These are phyloP conservation scores for Axinella damicornis DNA, from an alignment of 37 sponge, comb jelly and placozoan species.

Conservation along the genomic window DNA sequence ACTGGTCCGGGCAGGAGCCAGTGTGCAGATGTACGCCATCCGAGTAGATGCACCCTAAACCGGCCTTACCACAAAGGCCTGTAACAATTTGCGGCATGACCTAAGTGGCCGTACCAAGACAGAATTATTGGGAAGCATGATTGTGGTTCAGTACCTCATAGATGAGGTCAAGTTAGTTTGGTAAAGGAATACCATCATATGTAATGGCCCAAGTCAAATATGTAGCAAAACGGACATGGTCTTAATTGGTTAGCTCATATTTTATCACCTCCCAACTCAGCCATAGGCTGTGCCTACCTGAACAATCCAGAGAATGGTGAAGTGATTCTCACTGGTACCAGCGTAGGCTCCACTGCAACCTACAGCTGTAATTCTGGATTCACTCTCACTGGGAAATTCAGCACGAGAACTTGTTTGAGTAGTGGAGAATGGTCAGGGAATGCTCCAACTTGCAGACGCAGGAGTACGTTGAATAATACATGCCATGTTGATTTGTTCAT, in stretches of 20 bases:
- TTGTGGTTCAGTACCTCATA: too few species aligned
- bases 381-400: conserved; percentile 31
- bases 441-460: conserved; percentile 63
- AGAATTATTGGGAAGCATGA: too few species aligned
- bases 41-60: too few species aligned
- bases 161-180: too few species aligned
- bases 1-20: conserved; percentile 59
- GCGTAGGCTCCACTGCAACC: conserved; percentile 23
- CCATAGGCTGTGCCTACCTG: conserved; percentile 14
- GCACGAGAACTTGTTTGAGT: conserved; percentile 27
- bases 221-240: too few species aligned
- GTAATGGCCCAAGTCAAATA: too few species aligned
- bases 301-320: conserved; percentile 42
- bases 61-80: too few species aligned
- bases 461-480: neutral
- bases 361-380: conserved; percentile 65
- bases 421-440: conserved; percentile 51
- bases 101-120: too few species aligned
- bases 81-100: too few species aligned
- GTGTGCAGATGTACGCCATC: conserved; percentile 16
- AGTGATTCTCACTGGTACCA: conserved; percentile 1
- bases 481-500: neutral
- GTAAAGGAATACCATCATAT: too few species aligned
- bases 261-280: neutral
- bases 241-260: too few species aligned